A percentile compares a stretch with the other conserved stretches of the same genome.
These are phyloP conservation scores for Zele albiditarsus DNA, from an alignment of 2,888 invertebrate genomes.

Conservation along the genomic window DNA sequence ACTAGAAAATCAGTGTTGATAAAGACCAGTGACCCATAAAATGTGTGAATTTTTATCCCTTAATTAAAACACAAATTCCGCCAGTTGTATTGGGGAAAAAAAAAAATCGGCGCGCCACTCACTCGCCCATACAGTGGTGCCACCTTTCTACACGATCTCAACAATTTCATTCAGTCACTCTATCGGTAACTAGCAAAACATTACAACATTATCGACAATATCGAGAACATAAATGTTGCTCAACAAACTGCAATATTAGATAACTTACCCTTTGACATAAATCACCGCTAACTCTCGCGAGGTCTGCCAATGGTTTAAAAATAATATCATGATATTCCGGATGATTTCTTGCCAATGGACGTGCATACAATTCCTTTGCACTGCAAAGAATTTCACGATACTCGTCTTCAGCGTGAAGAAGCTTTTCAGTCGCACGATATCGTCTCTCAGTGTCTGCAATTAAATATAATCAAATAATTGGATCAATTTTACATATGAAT, in stretches of 20 bases:
- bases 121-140: too few species aligned
- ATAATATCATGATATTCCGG: constrained; percentile 69
- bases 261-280: constrained; percentile 67
- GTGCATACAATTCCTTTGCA: constrained; percentile 79
- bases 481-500: constrained; percentile 16
- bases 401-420: constrained; percentile 72
- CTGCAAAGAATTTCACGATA: constrained; percentile 75
- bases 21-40: too few species aligned
- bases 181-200: too few species aligned
- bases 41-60: too few species aligned
- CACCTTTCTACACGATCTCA: too few species aligned
- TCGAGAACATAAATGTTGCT: too few species aligned
- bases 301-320: constrained; percentile 66
- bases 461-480: constrained; percentile 36
- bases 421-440: constrained; percentile 71
- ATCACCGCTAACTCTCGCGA: constrained; percentile 62
- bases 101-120: too few species aligned
- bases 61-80: too few species aligned
- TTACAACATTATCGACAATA: too few species aligned
- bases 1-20: too few species aligned
- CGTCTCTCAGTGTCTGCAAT: constrained; percentile 68
- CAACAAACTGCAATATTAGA: background rate
- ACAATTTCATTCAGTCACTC: too few species aligned
- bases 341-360: constrained; percentile 74
- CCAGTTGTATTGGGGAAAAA: too few species aligned